Evolutionary conservation across 2,797 vertebrate genomes (phyloP).

Genomic region (Carapus acus): DNA sequence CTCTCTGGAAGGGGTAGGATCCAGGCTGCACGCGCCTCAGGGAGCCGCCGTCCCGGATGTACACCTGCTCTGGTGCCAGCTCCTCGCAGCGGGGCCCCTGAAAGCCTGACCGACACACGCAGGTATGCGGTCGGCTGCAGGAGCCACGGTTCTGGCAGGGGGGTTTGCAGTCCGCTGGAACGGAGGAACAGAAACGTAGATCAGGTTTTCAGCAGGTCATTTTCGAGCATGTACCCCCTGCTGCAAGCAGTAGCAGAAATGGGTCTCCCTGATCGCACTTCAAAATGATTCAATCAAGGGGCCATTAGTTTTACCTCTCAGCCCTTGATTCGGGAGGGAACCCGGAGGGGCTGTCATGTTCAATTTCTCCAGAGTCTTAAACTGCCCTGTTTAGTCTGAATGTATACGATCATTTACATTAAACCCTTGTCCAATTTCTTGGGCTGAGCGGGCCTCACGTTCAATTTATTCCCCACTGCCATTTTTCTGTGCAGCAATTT

Average conservation of each 20-base stretch:
- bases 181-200: conserved; percentile 51
- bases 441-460: conserved; percentile 32
- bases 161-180: conserved; percentile 83
- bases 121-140: conserved; percentile 91
- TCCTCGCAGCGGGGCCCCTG: conserved; percentile 85
- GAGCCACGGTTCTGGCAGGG: conserved; percentile 94
- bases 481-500: conserved; percentile 31
- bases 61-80: conserved; percentile 86
- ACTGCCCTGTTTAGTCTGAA: conserved; percentile 55
- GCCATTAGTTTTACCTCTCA: conserved; percentile 53
- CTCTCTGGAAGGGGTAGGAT: conserved; percentile 63
- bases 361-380: conserved; percentile 50
- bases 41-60: conserved; percentile 73
- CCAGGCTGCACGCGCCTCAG: conserved; percentile 67
- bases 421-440: conserved; percentile 55
- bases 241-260: conserved; percentile 39
- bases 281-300: conserved; percentile 59
- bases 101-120: conserved; percentile 91
- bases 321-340: conserved; percentile 25
- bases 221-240: conserved; percentile 29
- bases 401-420: conserved; percentile 52
- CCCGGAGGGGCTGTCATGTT: conserved; percentile 54
- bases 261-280: conserved; percentile 46
- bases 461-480: conserved; percentile 27
- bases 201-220: conserved; percentile 50